Base-by-base conservation (phyloP, 1,140 invertebrate species). In the Sesamia nonagrioides region DNA sequence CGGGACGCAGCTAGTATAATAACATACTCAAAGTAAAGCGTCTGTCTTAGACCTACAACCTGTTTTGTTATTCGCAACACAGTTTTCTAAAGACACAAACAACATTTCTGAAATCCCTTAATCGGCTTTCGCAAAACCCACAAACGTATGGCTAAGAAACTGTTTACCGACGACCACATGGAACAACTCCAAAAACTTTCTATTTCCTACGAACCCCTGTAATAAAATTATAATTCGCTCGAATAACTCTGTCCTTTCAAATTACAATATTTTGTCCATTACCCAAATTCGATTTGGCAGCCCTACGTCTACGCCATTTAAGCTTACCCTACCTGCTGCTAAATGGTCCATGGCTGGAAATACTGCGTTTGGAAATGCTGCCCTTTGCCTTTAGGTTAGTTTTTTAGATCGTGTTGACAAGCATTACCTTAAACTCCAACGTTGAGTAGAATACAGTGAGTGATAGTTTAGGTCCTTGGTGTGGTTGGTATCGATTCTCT, bases 331-430 rank as follows among this genome's bases (percentile, higher is more conserved):
- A 58, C 69, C 71, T 73, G 71, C 21, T 73, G 71, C 37, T 73
- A 73, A 73, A 73, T 73, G 71, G 52, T 35, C 48, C 71, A 73
- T 58, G 61, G 37, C 35, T 58, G 71, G 52, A 58, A 73, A 58
- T 73, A 73, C 50, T 35, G 50, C 69, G 50, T 56, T 72, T 54
- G 50, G 48, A 60, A 58, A 73, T 9, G 33, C 54, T 58, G 21
- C 11, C 68, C 15, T 27, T 73, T 42, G 37, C 17, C 17, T 73
- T n/a, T 27, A 37, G 54, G n/a, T 21, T 17, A 0, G 56, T 73
- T 42, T 73, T 66, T 42, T 35, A 69, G 13, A 50, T 37, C 21
- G 13, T 60, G 33, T 73, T 58, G 71, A 73, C 71, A 58, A 9
- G 71, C 58, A 42, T 60, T 73, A n/a, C 54, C 18, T 33, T 15